Evolutionary conservation across 2,113 vertebrate genomes (phyloP), one percentile per base, ranked within the genome.

Genomic region (Apus apus): DNA sequence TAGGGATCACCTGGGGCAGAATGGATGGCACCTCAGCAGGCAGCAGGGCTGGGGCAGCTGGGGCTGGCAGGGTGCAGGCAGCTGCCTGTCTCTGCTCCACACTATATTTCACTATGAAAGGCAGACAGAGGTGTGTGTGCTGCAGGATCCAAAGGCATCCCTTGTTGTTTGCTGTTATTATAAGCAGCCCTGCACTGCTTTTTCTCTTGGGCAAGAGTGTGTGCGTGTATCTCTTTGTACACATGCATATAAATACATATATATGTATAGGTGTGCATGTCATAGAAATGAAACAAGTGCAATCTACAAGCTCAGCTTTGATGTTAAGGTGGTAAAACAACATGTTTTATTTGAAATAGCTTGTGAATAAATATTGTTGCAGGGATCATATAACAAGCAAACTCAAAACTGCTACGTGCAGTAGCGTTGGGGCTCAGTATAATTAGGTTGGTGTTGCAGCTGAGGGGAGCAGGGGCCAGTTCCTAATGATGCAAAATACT

Each of bases 281-380:
- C 58, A 38, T 23, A 46, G 27, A 76, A 87, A 54, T 66, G 26
- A 85, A 87, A 32, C 66, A 46, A 57, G 51, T 38, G 15, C 40
- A 6, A 85, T 76, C 85, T 74, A 60, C 91, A 85, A 93, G 79
- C 62, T 73, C 7, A 3, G 70, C 89, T 95, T 96, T 95, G 96
- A 95, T 93, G 95, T 72, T 58, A 54, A 79, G 0, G 0, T 71
- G 46, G 51, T 27, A 71, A 90, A 94, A 27, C 71, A 89, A 91
- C 27, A 29, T 3, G 2, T 87, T 94, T 83, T 82, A 54, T 91
- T 96, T 91, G 78, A 90, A 96, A 90, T 29, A 20, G 58, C 93
- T 91, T 21, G 62, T 82, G 89, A 95, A 93, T 94, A 95, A 94
- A 87, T 76, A 92, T 79, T 94, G 85, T 91, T 93, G 74, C 85